Base-by-base conservation (phyloP, 1,140 invertebrate genomes). In the Coelopa frigida region DNA sequence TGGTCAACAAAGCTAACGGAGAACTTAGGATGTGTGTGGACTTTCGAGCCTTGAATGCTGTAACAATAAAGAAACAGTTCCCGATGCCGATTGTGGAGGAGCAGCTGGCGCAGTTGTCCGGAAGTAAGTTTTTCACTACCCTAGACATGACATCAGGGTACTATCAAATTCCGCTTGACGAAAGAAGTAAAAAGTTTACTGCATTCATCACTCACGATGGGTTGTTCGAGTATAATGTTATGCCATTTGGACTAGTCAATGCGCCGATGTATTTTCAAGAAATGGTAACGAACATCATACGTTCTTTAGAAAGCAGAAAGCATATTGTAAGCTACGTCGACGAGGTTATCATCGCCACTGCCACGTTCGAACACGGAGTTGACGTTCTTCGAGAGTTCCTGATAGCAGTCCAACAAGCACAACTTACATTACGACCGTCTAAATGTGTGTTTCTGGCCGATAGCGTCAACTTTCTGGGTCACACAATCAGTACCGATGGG, bases 221-320 rank as follows among this genome's bases (percentile, higher is more conserved):
- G 4, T 49, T 51, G 2, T 58, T 42, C 18, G 54, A 75, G 51
- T 73, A 58, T 36, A 48, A 56, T 4, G 24, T 46, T 10, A 61
- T 76, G 55, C 64, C 72, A 17, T 75, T 75, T 51, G 74, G 75
- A 24, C 50, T 76, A n/a, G 46, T 41, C 15, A 74, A 73, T 51
- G 75, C 69, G n/a, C 64, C 68, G 5, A 44, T 44, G 31, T 5
- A 21, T 52, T 62, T 21, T 3, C 24, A 51, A 50, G 14, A 22
- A 24, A 21, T 74, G 46, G 75, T 17, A 46, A 43, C 15, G 73
- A 72, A 52, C 59, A 66, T 18, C 60, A 66, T 12, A 52, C n/a
- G n/a, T n/a, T n/a, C n/a, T n/a, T n/a, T 41, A 14, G 12, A 14
- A 15, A 10, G 61, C 37, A 63, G 18, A 36, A 20, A 38, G 21